A percentile compares a stretch with the other conserved stretches of the same genome.
Conservation (phyloP, 2,113 vertebrate genomes). For the Phaetusa simplex region DNA sequence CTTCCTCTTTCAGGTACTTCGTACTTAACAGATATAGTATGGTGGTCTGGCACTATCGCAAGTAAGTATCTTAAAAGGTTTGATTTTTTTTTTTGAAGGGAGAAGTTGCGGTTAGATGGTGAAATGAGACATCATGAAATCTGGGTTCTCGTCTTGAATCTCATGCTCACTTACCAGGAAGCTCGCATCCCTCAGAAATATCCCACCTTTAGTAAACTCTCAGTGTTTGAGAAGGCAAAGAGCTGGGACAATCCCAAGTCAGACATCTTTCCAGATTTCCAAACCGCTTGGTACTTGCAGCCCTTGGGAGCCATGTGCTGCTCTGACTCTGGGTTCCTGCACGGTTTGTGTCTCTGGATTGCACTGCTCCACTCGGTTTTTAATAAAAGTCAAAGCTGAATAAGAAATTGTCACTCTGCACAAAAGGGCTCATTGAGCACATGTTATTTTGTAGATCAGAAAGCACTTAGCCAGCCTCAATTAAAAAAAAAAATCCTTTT, state of each 20-base stretch:
- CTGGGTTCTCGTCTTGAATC: neutral
- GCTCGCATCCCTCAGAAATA: neutral
- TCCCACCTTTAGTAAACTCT: neutral
- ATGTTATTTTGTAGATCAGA: neutral
- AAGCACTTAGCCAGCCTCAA: neutral
- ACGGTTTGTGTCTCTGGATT: neutral
- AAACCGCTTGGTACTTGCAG: neutral
- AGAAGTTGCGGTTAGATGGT: neutral
- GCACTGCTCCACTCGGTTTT: neutral
- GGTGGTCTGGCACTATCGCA: slow-evolving; percentile 93
- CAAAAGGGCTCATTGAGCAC: neutral
- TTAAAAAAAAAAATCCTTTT: neutral
- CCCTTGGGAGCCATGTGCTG: neutral
- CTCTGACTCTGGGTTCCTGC: neutral
- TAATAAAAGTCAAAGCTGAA: slow-evolving; percentile 4
- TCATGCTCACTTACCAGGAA: neutral
- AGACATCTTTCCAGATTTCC: neutral
- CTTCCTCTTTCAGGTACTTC: slow-evolving; percentile 80
- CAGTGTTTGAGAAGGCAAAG: neutral
- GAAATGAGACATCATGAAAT: neutral
- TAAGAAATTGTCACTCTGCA: neutral
- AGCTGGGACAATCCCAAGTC: neutral
- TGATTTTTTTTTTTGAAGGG: neutral
- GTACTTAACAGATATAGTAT: slow-evolving; percentile 88
- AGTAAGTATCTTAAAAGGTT: slow-evolving; percentile 81